Percentiles rank a stretch among this genome's conserved stretches.
phyloP scores from a whole-genome alignment of 2,888 invertebrate species.

The Matsumyia berberina region DNA sequence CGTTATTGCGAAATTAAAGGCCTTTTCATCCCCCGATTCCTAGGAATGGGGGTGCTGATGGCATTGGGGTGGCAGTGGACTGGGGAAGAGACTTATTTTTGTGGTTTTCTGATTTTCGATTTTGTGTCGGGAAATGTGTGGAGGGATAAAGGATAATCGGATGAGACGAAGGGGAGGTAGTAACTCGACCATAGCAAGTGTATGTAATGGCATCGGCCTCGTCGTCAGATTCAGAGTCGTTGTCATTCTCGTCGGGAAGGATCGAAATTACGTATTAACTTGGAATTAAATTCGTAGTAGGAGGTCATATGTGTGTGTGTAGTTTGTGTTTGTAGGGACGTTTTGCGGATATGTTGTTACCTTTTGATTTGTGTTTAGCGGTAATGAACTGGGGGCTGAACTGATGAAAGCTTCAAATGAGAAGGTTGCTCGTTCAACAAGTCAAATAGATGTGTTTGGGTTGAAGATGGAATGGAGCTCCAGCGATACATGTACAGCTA shows the following conservation, averaged over 20 bases:
- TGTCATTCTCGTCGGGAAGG: constrained; percentile 14
- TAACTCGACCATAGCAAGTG: constrained; percentile 20
- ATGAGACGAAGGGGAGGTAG: constrained; percentile 16
- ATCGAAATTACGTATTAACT: constrained; percentile 28
- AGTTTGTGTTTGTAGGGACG: not conserved
- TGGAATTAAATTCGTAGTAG: constrained; percentile 9
- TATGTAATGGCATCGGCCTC: constrained; percentile 28
- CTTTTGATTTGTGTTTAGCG: constrained; percentile 42
- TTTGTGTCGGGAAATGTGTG: constrained; percentile 20
- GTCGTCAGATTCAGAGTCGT: constrained; percentile 7
- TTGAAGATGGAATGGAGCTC: not conserved
- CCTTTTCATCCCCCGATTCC: constrained; percentile 17
- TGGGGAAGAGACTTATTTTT: constrained; percentile 25
- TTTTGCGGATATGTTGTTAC: constrained; percentile 36
- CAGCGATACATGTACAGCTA: not conserved
- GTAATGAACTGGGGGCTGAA: constrained; percentile 23
- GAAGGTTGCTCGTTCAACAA: constrained; percentile 23
- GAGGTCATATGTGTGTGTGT: not conserved
- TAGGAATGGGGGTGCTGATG: not conserved
- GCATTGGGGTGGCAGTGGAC: not conserved
- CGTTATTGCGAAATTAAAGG: constrained; percentile 61
- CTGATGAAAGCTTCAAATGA: not conserved
- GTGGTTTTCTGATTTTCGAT: constrained; percentile 58
- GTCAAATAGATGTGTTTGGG: not conserved
- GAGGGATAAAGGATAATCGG: constrained; percentile 28